Evolutionary conservation across 1,140 invertebrate genomes (phyloP), one percentile per base, ranked within the genome.

Genomic region (Pogonus chalceus): DNA sequence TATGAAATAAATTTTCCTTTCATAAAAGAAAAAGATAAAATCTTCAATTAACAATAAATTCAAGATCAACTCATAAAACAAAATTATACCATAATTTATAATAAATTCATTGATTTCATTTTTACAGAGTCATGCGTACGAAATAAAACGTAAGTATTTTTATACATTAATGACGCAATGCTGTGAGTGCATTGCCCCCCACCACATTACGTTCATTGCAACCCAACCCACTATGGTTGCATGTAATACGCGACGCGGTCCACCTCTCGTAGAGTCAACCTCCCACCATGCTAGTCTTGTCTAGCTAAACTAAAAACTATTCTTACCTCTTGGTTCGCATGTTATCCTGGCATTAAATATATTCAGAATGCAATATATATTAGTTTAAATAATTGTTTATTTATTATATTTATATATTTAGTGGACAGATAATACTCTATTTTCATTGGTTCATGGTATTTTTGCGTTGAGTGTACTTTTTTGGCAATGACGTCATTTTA

Each of bases 311-410:
- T n/a, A 60, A 55, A 46, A 24, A 9, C 1, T 22, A 39, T n/a
- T 14, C 35, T 18, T 39, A 59, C 57, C 58, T 61, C 54, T 49
- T 43, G 37, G 9, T 9, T 7, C 12, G 55, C 4, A 51, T 67
- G 60, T 20, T 43, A 35, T 59, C 62, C 65, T 65, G 59, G 26
- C 59, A 22, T 20, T 53, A 67, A 67, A 65, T 65, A 67, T 67
- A 67, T 67, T 65, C 61, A 62, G 61, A 63, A 62, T 67, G 63
- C 64, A 67, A 65, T 66, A 57, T 64, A 62, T 62, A 66, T 63
- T 65, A 66, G 62, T 66, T 66, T 64, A 61, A 65, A 65, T 64
- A 65, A 65, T 57, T 60, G 60, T 62, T 62, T 65, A 59, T 62
- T 62, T 60, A 60, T 58, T 47, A 26, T 49, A 31, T 31, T n/a